Base-by-base conservation (phyloP, 2,797 vertebrate species). In the Denticeps clupeoides region DNA sequence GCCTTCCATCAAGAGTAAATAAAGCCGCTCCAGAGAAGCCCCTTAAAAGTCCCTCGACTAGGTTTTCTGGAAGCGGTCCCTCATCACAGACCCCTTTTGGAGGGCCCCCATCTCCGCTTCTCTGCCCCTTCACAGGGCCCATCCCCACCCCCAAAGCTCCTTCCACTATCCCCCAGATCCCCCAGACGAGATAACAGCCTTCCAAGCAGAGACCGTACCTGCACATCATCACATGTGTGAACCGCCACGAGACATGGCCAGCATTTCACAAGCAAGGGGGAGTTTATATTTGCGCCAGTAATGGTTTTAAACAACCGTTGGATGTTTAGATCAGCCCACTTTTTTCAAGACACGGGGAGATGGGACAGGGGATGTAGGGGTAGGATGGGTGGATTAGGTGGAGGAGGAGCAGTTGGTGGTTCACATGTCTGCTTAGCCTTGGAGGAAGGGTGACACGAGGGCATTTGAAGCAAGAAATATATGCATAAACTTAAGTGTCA, bases 281-380 rank as follows among this genome's bases (percentile, higher is more conserved):
- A 67, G 70, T 80, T 84, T 75, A 82, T 79, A 77, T 79, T 77
- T 66, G 60, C 46, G 53, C 70, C 75, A 74, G 60, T 78, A 79
- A 78, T 77, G 68, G 72, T 73, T 80, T 79, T 75, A 82, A 83
- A 78, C 70, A 73, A 66, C 65, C 71, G 74, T 76, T 66, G 60
- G 67, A 62, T 79, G 74, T 81, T 83, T 75, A 81, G 65, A 60
- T 58, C 58, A 44, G 45, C 27, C 28, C 19, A 25, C 23, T 25
- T 47, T 31, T 59, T 60, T 44, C 35, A 46, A 41, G 38, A 41
- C 23, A 44, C 1, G 4, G 42, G 9, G 33, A 35, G 21, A 35
- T 38, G 21, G 10, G 35, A 38, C 16, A 19, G 35, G 35, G 35
- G 38, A 38, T 54, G 69, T 65, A 65, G 67, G 61, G 58, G 45